Evolutionary conservation across 2,113 vertebrate genomes (phyloP), one percentile per base, ranked within the genome.

Genomic region (Choloepus hoffmanni): DNA sequence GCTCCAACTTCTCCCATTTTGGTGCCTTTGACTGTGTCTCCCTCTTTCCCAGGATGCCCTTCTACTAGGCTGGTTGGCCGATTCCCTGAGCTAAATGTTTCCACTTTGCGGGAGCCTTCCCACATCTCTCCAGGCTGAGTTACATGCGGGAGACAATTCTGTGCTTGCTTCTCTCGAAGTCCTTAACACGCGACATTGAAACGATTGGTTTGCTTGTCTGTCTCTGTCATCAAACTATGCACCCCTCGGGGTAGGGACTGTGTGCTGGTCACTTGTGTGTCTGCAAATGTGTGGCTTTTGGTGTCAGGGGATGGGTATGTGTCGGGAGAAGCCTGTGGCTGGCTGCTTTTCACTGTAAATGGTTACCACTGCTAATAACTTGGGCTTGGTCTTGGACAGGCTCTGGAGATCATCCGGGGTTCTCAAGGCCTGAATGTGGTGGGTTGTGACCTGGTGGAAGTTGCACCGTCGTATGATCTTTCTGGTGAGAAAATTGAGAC

Each of bases 401-500:
- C 98, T 79, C 97, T 99, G 95, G 99, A 99, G 98, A 99, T 99
- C 30, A 99, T 99, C 89, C 99, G 99, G 1, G 99, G 99, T 68
- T 99, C 99, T 89, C 98, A 98, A 90, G 99, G 99, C 11, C 97
- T 99, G 62, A 99, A 98, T 40, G 95, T 99, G 2, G 99, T 99
- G 21, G 99, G 99, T 14, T 99, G 99, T 88, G 99, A 99, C 97
- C 98, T 99, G 0, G 99, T 99, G 58, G 99, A 99, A 97, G 99
- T 99, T 0, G 98, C 99, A 0, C 99, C 99, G 0, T 95, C 98
- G 0, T 99, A 99, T 0, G 99, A 99, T 26, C 97, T 97, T 94
- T 99, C 99, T 55, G 99, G 99, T 99, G 97, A 96, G 8, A 13
- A 26, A 21, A 23, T 7, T 5, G 30, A 7, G 74, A 65, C 11